Conservation (phyloP, 2,113 vertebrate genomes). For the Cygnus atratus region DNA sequence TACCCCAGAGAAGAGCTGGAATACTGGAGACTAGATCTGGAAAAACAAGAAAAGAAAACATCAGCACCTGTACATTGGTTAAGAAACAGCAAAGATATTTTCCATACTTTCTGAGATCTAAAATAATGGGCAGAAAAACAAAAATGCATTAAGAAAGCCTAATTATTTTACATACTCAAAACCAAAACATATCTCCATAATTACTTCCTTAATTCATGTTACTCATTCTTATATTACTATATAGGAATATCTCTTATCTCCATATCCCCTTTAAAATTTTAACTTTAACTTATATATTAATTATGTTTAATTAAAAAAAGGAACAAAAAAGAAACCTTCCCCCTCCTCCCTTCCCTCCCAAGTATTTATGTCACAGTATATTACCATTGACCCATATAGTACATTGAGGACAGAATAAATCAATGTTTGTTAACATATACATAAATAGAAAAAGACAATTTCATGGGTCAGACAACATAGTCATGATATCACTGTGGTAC, state of each 20-base stretch:
- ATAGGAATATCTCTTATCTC: neutral
- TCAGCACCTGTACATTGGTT: neutral
- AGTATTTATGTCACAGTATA: neutral
- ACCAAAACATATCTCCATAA: neutral
- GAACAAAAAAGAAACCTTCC: neutral
- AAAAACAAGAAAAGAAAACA: neutral
- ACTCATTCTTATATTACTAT: neutral
- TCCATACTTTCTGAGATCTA: neutral
- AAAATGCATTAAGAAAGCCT: neutral
- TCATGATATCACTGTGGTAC: neutral
- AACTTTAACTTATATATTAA: neutral
- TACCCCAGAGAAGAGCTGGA: neutral
- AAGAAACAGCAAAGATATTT: neutral
- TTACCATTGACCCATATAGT: neutral
- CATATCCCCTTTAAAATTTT: neutral
- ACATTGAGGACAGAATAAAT: conserved; percentile 36
- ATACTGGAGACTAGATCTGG: neutral
- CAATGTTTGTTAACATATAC: conserved; percentile 34
- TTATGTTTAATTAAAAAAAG: neutral
- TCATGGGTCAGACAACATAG: neutral
- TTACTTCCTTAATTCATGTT: neutral
- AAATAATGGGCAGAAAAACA: neutral
- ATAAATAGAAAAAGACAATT: conserved; percentile 36
- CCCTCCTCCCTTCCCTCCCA: neutral
- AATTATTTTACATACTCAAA: neutral